Base-by-base conservation (phyloP, 2,113 vertebrate genomes). In the Gila orcuttii region DNA sequence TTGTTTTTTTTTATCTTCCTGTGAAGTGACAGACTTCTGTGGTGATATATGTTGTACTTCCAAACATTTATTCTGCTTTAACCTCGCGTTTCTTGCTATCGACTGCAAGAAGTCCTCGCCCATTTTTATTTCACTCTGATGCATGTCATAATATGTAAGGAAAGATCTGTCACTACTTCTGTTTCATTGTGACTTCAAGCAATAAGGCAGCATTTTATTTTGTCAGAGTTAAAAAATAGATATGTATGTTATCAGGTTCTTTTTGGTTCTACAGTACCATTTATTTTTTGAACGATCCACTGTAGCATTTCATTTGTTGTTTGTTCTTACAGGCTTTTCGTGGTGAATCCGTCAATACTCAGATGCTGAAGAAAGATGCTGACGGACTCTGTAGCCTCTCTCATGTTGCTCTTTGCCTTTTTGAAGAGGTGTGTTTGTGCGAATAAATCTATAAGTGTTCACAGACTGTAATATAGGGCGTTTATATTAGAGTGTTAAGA, bases 381-480 rank as follows among this genome's bases (percentile, higher is more conserved):
- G 93, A 95, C 66, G 95, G 95, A 79, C 92, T 95, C 71, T 96
- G 95, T 87, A 93, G 88, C 62, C 94, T 96, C 80, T 94, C 94
- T 6, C 93, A 95, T 86, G 95, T 94, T 8, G 95, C 94, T 76
- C 93, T 96, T 45, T 95, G 93, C 87, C 91, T 96, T 71, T 95
- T 96, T 89, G 95, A 96, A 82, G 95, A 96, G 94, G 95, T 96
- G 57, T 57, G 92, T 88, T 68, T 66, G 59, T 64, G 36, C n/a
- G 2, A 28, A 42, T 39, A 79, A 25, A 60, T 36, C 21, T 15
- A 60, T 31, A 59, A 39, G 21, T 39, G 12, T 60, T 42, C 12
- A 17, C 73, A 76, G 45, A 17, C 33, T 79, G 19, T 19, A 45
- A 45, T 47, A 45, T 45, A 25, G 4, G 2, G 2, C 15, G 2